Base-by-base conservation (phyloP, 64 coral and sea anemone genomes). In the Stylophora pistillata region DNA sequence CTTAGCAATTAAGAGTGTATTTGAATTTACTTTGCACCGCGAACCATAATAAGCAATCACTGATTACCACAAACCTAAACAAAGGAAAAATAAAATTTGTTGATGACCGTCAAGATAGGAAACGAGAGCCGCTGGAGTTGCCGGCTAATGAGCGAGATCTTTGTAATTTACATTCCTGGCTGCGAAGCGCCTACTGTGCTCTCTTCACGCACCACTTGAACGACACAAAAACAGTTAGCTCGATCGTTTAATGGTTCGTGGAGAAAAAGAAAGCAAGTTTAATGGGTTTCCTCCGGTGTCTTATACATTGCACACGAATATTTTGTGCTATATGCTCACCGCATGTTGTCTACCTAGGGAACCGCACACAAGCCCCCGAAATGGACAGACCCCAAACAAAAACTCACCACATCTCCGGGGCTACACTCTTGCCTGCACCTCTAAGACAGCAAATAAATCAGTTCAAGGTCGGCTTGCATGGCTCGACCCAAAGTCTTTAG, bases 21-120 rank as follows among this genome's bases (percentile, higher is more conserved):
- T 90, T 82, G 47, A 83, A 90, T 82, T 81, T 90, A 73, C 77
- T 80, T 90, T 90, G 78, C 77, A 82, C 52, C 66, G 14, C 71
- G 70, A 74, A 74, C 80, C 71, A 83, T 73, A 90, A 90, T 90
- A 90, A 90, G 31, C 69, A 74, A 69, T 55, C 65, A 83, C 78
- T 90, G 63, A 90, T 90, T 82, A 80, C 70, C 37, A 59, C 77
- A 55, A 72, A 60, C 59, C 59, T 62, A 83, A 90, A 89, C 87
- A 82, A 90, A 90, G 58, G 89, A 73, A 82, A 68, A 83, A 84
- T 57, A 83, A 74, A 72, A 83, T 73, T 84, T 83, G 72, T 29
- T 80, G 89, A 74, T 74, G 31, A 83, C 66, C 80, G 66, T 74
- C 10, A 9, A 61, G 66, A 75, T 58, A 83, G 89, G 89, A 90